phyloP scores from a whole-genome alignment of 2,113 vertebrate genomes.

The Saccopteryx leptura region DNA sequence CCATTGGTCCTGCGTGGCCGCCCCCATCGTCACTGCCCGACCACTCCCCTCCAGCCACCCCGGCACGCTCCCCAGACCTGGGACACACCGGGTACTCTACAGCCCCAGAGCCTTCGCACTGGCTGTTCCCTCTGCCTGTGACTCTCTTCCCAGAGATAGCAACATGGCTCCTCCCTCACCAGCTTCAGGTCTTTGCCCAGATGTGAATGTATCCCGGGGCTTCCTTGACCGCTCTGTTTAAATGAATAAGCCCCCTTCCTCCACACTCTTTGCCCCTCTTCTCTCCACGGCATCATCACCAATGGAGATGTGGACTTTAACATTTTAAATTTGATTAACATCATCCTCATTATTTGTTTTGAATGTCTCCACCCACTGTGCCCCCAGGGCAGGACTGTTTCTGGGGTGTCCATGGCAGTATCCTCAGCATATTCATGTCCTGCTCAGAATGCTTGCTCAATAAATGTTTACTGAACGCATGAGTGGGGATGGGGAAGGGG shows the following conservation, averaged over 20 bases:
- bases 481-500: not conserved
- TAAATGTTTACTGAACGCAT: not conserved
- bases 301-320: not conserved
- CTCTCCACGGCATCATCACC: not conserved
- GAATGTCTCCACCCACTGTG: not conserved
- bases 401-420: rapidly evolving
- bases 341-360: not conserved
- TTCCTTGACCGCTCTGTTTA: not conserved
- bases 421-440: not conserved
- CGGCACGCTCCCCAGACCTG: not conserved
- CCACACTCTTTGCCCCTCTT: not conserved
- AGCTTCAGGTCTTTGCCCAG: not conserved
- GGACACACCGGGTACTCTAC: not conserved
- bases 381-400: not conserved
- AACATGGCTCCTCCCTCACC: too few relatives aligned
- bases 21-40: not conserved
- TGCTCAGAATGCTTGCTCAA: not conserved
- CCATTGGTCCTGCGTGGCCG: rapidly evolving
- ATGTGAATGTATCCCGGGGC: not conserved
- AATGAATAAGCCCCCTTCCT: not conserved
- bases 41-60: not conserved
- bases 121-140: not conserved
- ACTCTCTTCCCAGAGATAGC: not conserved
- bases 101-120: constrained; percentile 38
- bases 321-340: too few relatives aligned